phyloP scores from a whole-genome alignment of 2,797 vertebrate genomes.

The Syndactyla subalaris region DNA sequence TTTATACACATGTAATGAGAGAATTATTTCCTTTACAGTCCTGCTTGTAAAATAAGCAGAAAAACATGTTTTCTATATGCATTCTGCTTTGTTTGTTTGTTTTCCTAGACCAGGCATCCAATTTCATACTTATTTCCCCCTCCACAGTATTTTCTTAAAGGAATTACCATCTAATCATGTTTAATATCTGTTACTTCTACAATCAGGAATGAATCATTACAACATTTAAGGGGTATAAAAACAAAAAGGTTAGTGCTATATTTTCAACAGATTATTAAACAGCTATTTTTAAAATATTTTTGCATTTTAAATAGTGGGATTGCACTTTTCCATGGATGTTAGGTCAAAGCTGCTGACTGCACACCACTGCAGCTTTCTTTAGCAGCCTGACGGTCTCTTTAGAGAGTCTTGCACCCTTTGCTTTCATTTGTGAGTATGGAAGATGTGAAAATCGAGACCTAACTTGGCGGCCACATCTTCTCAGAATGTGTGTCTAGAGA shows the following conservation, averaged over 20 bases:
- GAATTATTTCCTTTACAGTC: slow-evolving; percentile 22
- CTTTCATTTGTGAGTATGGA: neutral
- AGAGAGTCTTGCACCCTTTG: neutral
- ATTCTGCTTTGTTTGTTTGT: neutral
- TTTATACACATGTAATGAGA: slow-evolving; percentile 15
- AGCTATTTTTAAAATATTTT: neutral
- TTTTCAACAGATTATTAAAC: neutral
- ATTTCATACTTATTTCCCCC: neutral
- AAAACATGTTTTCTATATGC: slow-evolving; percentile 32
- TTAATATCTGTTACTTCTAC: neutral
- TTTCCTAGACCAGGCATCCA: slow-evolving; percentile 4
- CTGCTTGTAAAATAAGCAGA: slow-evolving; percentile 39
- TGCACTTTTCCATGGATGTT: neutral
- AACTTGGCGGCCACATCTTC: neutral
- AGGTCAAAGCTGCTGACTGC: neutral
- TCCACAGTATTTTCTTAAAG: neutral
- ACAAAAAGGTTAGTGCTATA: neutral
- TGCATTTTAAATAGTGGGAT: neutral
- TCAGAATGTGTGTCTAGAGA: neutral
- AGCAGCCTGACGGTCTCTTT: neutral
- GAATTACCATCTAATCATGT: neutral
- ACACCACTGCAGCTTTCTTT: neutral
- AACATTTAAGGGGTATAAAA: neutral
- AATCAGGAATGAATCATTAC: neutral
- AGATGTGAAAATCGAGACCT: neutral